phyloP scores from a whole-genome alignment of 2,888 invertebrate genomes.

The Xanthostigma xanthostigma region DNA sequence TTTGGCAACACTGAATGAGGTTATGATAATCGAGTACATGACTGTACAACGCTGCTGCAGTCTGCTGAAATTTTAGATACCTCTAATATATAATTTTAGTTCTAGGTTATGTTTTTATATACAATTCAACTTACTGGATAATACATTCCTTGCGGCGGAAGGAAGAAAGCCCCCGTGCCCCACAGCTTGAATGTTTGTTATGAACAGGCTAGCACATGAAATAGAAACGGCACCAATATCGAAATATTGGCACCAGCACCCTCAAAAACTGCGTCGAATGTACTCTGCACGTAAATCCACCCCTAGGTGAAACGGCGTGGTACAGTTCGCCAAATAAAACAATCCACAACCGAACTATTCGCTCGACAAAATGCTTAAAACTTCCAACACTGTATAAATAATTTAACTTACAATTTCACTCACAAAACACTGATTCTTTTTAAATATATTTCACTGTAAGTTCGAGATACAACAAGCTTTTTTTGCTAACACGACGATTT shows the following conservation, averaged over 20 bases:
- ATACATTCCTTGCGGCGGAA: constrained; percentile 94
- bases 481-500: no score
- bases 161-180: constrained; percentile 90
- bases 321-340: not conserved
- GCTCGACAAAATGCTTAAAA: not conserved
- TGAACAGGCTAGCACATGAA: constrained; percentile 40
- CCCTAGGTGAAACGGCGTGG: not conserved
- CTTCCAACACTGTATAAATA: no score
- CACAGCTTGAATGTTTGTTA: constrained; percentile 86
- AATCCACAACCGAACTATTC: not conserved
- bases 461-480: no score
- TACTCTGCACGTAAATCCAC: not conserved
- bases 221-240: constrained; percentile 24
- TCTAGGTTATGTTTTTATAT: no score
- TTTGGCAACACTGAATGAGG: constrained; percentile 10
- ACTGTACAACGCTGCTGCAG: no score
- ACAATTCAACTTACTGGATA: constrained; percentile 67
- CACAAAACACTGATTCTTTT: not conserved
- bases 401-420: not conserved
- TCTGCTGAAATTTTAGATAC: not conserved
- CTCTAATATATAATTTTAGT: no score
- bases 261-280: not conserved
- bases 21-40: no score
- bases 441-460: no score
- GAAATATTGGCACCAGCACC: not conserved